Base-by-base conservation (phyloP, 2,113 vertebrate genomes). In the Gavialis gangeticus region DNA sequence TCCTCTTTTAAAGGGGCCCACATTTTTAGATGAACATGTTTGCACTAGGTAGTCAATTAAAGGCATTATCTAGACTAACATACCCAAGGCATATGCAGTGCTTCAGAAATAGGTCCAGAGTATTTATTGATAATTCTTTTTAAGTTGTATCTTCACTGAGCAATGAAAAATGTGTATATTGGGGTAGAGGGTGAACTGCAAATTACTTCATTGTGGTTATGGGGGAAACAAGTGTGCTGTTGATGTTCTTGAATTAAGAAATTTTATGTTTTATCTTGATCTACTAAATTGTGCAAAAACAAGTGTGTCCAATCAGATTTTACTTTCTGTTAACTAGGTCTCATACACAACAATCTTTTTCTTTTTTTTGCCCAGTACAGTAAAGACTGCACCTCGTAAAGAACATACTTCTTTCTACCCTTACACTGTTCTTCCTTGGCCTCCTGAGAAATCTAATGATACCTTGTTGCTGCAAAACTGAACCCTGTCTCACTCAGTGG, bases 301-400 rank as follows among this genome's bases (percentile, higher is more conserved):
- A 0, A 12, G 1, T 58, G 15, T 63, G 10, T 55, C 60, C 4
- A 81, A 62, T 66, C 2, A 24, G 3, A 17, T 46, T 88, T 77
- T 80, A 85, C 2, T 2, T 81, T 37, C 21, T 13, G 1, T 12
- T 82, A 0, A 2, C 5, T 75, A 73, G 34, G 10, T 25, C 76
- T 56, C 5, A 76, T 54, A 10, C 27, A 4, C 30, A 75, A 71
- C 79, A 59, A 34, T 34, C n/a, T 25, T 5, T 71, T 5, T 10
- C 5, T 1, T 0, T 46, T 85, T 88, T 54, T 87, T 9, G 9
- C 2, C 63, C 15, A 11, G 16, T 10, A 1, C n/a, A 2, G 54
- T 37, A 82, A 88, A 11, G 12, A 5, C 14, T 8, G 66, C 75
- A 22, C 17, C 5, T 88, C 67, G 4, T 15, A 69, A 86, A 1